These are phyloP conservation scores for Urocyon cinereoargenteus DNA, from an alignment of 2,797 vertebrate species.

Conservation along the genomic window DNA sequence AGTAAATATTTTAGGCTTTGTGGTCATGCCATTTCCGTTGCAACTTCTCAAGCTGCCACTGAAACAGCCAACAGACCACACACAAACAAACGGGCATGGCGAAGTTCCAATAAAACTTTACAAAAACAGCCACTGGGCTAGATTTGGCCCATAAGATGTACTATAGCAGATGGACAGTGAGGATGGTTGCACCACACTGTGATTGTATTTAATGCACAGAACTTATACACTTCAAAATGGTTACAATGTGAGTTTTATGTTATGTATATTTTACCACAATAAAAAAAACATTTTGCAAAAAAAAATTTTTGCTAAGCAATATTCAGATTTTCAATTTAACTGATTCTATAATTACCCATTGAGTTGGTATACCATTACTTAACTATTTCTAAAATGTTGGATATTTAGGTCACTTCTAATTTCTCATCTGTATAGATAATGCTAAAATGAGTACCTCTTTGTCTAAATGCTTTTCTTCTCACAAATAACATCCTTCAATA, in stretches of 20 bases:
- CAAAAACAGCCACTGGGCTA: neutral
- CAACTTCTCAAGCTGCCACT: neutral
- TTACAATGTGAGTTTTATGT: neutral
- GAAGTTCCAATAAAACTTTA: conserved; percentile 32
- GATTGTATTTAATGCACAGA: neutral
- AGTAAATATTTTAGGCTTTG: conserved; percentile 25
- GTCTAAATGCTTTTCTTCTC: conserved; percentile 1
- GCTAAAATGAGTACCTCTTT: neutral
- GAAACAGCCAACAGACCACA: neutral
- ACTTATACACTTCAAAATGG: neutral
- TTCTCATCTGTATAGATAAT: conserved; percentile 1
- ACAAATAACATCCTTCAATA: neutral
- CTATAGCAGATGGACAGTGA: neutral
- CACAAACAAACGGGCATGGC: neutral
- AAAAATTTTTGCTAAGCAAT: neutral
- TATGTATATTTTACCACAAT: neutral
- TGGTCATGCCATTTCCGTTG: neutral
- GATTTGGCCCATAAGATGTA: neutral
- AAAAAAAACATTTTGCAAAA: neutral
- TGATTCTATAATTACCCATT: neutral
- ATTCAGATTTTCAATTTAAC: conserved; percentile 13
- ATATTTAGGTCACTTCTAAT: conserved; percentile 27
- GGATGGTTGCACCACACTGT: neutral
- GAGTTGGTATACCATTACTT: neutral
- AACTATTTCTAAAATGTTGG: conserved; percentile 20